Evolutionary conservation across 2,113 vertebrate species (phyloP).

Genomic region (Sisor rabdophorus): DNA sequence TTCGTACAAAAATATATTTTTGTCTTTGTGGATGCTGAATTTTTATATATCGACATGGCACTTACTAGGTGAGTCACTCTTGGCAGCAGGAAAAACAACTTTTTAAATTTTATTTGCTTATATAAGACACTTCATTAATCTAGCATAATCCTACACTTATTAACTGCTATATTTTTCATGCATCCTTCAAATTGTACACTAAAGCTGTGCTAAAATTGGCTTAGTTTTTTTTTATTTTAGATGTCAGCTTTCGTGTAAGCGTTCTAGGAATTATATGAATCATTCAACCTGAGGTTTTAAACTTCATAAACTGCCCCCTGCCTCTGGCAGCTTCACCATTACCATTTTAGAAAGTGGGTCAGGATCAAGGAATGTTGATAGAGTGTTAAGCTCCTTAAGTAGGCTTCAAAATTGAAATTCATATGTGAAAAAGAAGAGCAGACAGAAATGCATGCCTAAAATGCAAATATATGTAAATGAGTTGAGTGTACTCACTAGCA

Average conservation of each 20-base stretch:
- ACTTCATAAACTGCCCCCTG: background rate
- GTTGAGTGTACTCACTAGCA: conserved; percentile 38
- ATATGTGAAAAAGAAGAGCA: conserved; percentile 27
- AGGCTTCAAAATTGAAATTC: conserved; percentile 40
- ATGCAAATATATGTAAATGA: conserved; percentile 47
- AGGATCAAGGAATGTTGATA: conserved; percentile 55
- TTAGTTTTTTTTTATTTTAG: background rate
- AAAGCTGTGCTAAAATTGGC: background rate
- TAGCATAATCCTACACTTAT: background rate
- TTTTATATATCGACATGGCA: background rate
- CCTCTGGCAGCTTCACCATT: conserved; percentile 64
- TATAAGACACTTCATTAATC: background rate
- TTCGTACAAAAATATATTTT: background rate
- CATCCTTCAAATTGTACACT: background rate
- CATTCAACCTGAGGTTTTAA: conserved; percentile 5
- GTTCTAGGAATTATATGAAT: background rate
- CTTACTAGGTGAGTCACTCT: background rate
- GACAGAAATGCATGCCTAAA: conserved; percentile 37
- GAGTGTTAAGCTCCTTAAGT: conserved; percentile 47
- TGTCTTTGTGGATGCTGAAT: background rate
- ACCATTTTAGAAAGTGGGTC: conserved; percentile 74
- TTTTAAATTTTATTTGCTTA: background rate
- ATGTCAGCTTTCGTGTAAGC: background rate
- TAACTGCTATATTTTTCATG: background rate
- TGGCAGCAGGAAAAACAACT: background rate